Evolutionary conservation across 2,888 invertebrate species (phyloP), one percentile per base, ranked within the genome.

Genomic region (Dorcus hopei): DNA sequence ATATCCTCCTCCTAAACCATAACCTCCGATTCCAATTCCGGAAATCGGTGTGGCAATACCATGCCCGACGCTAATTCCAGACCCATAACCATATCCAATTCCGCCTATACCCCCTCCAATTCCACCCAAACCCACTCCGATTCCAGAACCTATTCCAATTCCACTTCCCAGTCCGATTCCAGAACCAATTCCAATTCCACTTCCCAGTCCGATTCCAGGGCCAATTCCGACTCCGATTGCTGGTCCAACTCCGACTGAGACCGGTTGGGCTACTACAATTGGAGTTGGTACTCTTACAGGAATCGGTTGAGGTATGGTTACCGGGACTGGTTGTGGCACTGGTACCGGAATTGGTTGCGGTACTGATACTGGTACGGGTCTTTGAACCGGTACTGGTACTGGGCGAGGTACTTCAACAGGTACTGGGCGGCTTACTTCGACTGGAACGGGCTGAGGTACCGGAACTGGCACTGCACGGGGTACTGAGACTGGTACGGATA

Each of bases 301-400:
- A 5, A 72, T 70, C 9, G 70, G 67, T 50, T 67, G 62, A 41
- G 66, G 66, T 14, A 73, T 67, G 11, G 70, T 65, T 9, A 74
- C 72, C 2, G 73, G 70, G 11, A 70, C 66, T 5, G 77, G 74
- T 55, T 73, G 72, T 14, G 74, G 71, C 14, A 77, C 77, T n/a
- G 71, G 64, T 26, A 77, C 76, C 26, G 74, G 71, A 3, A 67
- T 65, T 1, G 65, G 67, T 53, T 63, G 58, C 16, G 68, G 61
- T 6, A 70, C 63, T 39, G 65, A 61, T 33, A 69, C 66, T 11
- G 68, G 64, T 11, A 67, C 60, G 3, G 69, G 67, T 38, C 61
- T 57, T 16, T 67, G 63, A 38, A 68, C 68, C 38, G 64, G 63
- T 14, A 75, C 71, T 23, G 73, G 70, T 9, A 73, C 71, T 7